phyloP scores from a whole-genome alignment of 2,888 invertebrate genomes.

The Eulithis testata region DNA sequence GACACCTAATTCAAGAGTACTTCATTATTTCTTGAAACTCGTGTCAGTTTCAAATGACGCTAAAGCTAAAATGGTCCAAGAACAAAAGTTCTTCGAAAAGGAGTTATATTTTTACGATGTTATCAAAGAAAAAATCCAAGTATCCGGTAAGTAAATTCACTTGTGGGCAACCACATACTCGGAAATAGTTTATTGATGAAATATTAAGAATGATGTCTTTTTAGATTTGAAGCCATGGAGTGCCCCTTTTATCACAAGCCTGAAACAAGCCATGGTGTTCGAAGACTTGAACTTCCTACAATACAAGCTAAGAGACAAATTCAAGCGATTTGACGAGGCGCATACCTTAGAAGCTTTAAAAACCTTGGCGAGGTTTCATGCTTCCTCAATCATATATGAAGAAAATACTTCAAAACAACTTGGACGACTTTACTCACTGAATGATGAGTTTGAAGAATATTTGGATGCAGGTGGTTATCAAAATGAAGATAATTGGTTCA shows the following conservation, averaged over 20 bases:
- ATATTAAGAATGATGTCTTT: constrained; percentile 31
- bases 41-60: constrained; percentile 65
- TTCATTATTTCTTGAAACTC: constrained; percentile 70
- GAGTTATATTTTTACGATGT: constrained; percentile 66
- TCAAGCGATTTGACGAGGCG: constrained; percentile 69
- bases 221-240: constrained; percentile 68
- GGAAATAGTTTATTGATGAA: no score
- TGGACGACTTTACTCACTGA: constrained; percentile 53
- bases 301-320: constrained; percentile 65
- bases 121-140: constrained; percentile 59
- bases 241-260: constrained; percentile 56
- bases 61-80: constrained; percentile 70
- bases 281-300: constrained; percentile 68
- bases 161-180: background rate
- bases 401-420: constrained; percentile 64
- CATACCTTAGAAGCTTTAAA: constrained; percentile 76
- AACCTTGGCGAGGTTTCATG: constrained; percentile 79
- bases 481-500: constrained; percentile 61
- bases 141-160: constrained; percentile 56
- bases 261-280: constrained; percentile 69
- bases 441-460: constrained; percentile 58
- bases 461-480: constrained; percentile 62
- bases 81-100: constrained; percentile 66
- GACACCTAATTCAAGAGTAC: constrained; percentile 42
- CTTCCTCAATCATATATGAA: constrained; percentile 81